phyloP scores from a whole-genome alignment of 1,140 invertebrate species.

The Bathynomus jamesi region DNA sequence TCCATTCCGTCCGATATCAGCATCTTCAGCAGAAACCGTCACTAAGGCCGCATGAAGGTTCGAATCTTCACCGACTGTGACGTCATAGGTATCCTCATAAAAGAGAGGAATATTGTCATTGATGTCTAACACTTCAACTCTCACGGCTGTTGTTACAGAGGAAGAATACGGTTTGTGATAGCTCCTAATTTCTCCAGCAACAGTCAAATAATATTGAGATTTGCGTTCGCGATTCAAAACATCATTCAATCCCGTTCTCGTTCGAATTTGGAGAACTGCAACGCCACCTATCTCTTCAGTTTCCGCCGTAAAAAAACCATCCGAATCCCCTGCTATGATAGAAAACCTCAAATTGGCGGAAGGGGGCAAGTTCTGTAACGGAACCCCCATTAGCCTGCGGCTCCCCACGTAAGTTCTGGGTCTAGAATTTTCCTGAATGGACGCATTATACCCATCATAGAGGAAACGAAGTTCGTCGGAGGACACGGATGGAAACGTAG shows the following conservation, averaged over 20 bases:
- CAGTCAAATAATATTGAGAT: conserved; percentile 67
- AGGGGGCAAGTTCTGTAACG: conserved; percentile 50
- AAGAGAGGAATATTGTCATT: conserved; percentile 91
- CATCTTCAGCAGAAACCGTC: conserved; percentile 70
- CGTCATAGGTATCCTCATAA: conserved; percentile 75
- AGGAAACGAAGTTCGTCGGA: conserved; percentile 14
- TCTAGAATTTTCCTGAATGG: conserved; percentile 30
- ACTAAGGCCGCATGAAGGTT: conserved; percentile 59
- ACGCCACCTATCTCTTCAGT: conserved; percentile 80
- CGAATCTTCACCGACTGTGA: conserved; percentile 74
- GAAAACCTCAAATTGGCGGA: conserved; percentile 58
- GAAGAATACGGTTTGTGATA: not conserved
- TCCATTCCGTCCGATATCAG: conserved; percentile 85
- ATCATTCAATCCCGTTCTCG: conserved; percentile 70
- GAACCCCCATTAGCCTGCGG: conserved; percentile 60
- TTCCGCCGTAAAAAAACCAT: conserved; percentile 89
- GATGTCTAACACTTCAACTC: conserved; percentile 72
- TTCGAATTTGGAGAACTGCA: conserved; percentile 80
- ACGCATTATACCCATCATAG: conserved; percentile 26
- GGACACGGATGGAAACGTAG: not conserved
- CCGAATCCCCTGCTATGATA: conserved; percentile 73
- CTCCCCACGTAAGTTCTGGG: conserved; percentile 62
- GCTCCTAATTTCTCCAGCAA: conserved; percentile 59
- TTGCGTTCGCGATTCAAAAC: conserved; percentile 85
- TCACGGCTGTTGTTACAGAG: conserved; percentile 60